Evolutionary conservation across 1,140 invertebrate genomes (phyloP), one percentile per base, ranked within the genome.

Genomic region (Ceratosolen solmsi): DNA sequence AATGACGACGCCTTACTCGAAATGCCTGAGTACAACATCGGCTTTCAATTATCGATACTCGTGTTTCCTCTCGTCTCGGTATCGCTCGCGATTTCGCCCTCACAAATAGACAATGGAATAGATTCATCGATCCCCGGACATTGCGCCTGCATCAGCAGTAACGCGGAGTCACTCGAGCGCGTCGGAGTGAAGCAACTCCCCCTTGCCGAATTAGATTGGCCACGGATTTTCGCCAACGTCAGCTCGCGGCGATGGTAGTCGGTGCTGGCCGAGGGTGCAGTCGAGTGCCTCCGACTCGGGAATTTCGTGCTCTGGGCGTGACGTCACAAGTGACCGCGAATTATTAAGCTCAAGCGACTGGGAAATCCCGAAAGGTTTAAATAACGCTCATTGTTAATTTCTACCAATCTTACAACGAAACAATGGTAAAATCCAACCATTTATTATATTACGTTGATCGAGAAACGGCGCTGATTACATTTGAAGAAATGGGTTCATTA

Each of bases 181-280:
- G 33, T 38, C 63, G 63, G 63, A 68, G 63, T 68, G 63, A 68
- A n/a, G 63, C 33, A 38, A 85, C 84, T 38, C 54, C 9, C 17
- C 49, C 20, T 5, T 8, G 20, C 38, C 2, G 56, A 68, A 36
- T 72, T 83, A 84, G 82, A 85, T 85, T 86, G 85, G 84, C 80
- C 68, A 83, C 83, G 83, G 79, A 87, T 89, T 91, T 89, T 88
- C 85, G 90, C 87, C 25, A 78, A 87, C 87, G 88, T 89, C 88
- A 89, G 88, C 88, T 82, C 76, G 49, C 82, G 78, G 51, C 51
- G 51, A 3, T 54, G 51, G 51, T 4, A 4, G 13, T 54, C 17
- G 51, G 51, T 22, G 11, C 9, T 54, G 20, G 51, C 51, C 9
- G 51, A 15, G 11, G 51, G 20, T 4, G 9, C 11, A 22, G 9